These are phyloP conservation scores for Scaptomyza pallida DNA, from an alignment of 1,140 invertebrate species.

Conservation along the genomic window DNA sequence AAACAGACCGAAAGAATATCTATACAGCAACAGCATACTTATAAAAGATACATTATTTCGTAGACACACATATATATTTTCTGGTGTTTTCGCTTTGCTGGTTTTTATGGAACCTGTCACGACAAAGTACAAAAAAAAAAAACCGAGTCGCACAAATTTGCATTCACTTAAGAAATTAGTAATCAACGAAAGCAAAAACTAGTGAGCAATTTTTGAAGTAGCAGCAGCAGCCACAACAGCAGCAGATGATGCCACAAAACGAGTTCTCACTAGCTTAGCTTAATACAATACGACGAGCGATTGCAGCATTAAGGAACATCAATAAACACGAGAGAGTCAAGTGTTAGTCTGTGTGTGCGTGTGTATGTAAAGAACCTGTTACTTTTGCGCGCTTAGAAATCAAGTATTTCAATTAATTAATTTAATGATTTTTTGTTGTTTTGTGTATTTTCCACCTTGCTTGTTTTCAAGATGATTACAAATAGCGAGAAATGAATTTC, in stretches of 20 bases:
- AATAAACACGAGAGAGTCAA: conserved; percentile 8
- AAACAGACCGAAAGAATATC: conserved; percentile 19
- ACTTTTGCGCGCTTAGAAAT: conserved; percentile 73
- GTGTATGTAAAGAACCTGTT: conserved; percentile 56
- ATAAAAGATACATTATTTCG: conserved; percentile 49
- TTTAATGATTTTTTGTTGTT: conserved; percentile 50
- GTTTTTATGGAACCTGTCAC: conserved; percentile 63
- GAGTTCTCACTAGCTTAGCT: conserved; percentile 36
- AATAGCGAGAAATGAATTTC: conserved; percentile 42
- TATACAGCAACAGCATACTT: conserved; percentile 17
- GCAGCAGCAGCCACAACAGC: conserved; percentile 21
- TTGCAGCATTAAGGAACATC: conserved; percentile 7
- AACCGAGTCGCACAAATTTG: conserved; percentile 62
- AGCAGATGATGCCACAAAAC: conserved; percentile 41
- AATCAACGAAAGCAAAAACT: conserved; percentile 64
- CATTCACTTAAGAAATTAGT: conserved; percentile 69
- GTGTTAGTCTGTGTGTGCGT: no score
- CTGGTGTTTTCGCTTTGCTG: conserved; percentile 9
- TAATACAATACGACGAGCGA: not conserved
- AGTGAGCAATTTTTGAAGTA: conserved; percentile 50
- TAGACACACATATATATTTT: conserved; percentile 29
- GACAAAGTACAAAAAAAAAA: no score
- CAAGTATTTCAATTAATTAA: conserved; percentile 67
- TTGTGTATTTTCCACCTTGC: no score
- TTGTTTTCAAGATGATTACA: conserved; percentile 17